phyloP scores from a whole-genome alignment of 2,888 invertebrate species.

The Tenthredo livida region DNA sequence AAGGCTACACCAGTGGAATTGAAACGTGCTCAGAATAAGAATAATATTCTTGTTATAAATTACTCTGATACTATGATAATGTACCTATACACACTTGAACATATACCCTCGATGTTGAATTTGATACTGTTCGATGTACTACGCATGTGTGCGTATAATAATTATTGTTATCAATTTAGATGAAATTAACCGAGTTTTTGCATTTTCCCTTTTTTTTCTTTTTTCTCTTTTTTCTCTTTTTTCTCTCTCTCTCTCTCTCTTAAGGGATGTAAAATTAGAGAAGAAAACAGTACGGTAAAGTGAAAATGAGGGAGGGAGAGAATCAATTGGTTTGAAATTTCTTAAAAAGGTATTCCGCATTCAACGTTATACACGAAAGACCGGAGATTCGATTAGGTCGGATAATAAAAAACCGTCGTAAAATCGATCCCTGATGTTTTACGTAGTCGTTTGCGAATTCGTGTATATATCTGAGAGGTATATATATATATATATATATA shows the following conservation, averaged over 20 bases:
- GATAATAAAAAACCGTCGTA: slow-evolving; percentile 27
- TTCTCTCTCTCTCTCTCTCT: no score
- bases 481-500: background rate
- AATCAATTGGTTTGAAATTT: slow-evolving; percentile 32
- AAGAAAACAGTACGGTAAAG: background rate
- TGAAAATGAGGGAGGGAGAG: background rate
- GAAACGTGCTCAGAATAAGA: slow-evolving; percentile 49
- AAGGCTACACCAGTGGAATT: slow-evolving; percentile 43
- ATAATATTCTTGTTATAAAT: slow-evolving; percentile 35
- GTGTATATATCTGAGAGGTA: background rate
- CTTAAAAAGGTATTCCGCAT: slow-evolving; percentile 39
- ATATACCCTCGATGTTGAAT: no score
- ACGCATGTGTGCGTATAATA: no score
- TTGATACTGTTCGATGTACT: no score
- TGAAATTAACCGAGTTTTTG: no score
- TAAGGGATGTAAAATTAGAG: background rate
- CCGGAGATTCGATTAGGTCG: slow-evolving; percentile 1
- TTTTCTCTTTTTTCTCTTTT: no score
- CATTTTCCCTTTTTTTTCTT: no score
- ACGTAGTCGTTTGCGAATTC: slow-evolving; percentile 30
- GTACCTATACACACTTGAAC: no score
- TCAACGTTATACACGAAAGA: slow-evolving; percentile 23
- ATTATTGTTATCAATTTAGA: no score
- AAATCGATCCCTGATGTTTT: slow-evolving; percentile 30
- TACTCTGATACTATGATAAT: no score